phyloP scores from a whole-genome alignment of 2,888 invertebrate genomes.

The Scaptomyza caliginosa region DNA sequence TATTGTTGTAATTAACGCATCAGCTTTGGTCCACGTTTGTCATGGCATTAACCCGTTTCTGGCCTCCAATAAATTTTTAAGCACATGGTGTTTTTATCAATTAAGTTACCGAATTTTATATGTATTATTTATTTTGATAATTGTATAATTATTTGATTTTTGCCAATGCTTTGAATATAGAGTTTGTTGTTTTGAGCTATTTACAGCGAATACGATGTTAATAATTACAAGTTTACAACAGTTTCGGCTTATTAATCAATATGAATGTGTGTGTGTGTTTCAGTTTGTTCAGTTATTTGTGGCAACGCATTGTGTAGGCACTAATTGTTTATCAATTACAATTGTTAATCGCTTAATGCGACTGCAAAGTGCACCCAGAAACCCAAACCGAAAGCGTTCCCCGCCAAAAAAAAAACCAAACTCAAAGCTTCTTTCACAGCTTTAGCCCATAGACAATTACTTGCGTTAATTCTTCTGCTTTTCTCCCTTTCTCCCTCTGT shows the following conservation, averaged over 20 bases:
- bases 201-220: not conserved
- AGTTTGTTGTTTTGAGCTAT: not conserved
- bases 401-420: too few species aligned
- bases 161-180: not conserved
- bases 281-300: not conserved
- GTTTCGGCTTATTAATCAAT: not conserved
- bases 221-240: not conserved
- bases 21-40: not conserved
- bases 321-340: constrained; percentile 76
- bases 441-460: constrained; percentile 19
- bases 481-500: not conserved
- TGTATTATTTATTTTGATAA: not conserved
- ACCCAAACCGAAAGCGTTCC: not conserved
- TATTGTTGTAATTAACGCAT: constrained; percentile 37
- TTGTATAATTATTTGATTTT: not conserved
- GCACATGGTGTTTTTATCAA: constrained; percentile 1
- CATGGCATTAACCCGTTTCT: constrained; percentile 17
- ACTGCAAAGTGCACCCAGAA: constrained; percentile 39
- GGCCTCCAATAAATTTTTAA: not conserved
- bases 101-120: constrained; percentile 7
- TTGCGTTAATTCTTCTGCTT: constrained; percentile 7
- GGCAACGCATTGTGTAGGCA: constrained; percentile 37
- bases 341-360: constrained; percentile 73
- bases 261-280: not conserved
- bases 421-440: not conserved